Conservation (phyloP, 1,140 invertebrate species). For the Euwallacea similis region DNA sequence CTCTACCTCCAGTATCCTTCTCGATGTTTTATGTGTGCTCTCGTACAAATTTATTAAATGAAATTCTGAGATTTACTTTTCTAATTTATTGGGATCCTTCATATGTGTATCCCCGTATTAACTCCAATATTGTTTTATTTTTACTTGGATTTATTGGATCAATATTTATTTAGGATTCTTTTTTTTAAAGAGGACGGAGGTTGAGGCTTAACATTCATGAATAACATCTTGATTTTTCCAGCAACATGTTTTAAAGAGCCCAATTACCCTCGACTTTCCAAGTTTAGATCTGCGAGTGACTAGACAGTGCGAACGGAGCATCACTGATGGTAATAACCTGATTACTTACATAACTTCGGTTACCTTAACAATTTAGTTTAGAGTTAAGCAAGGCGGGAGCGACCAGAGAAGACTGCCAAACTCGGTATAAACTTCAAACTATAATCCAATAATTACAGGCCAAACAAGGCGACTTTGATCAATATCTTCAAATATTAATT, state of each 20-base stretch:
- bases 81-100: slow-evolving; percentile 12
- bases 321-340: slow-evolving; percentile 8
- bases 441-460: slow-evolving; percentile 7
- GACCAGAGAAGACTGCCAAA: not conserved
- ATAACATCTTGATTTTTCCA: too few relatives aligned
- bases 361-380: slow-evolving; percentile 15
- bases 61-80: slow-evolving; percentile 20
- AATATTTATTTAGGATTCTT: too few relatives aligned
- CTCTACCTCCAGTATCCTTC: slow-evolving; percentile 22
- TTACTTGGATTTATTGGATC: not conserved
- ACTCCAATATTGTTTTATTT: not conserved
- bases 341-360: slow-evolving; percentile 10
- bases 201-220: too few relatives aligned
- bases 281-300: too few relatives aligned
- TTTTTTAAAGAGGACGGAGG: too few relatives aligned
- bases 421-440: slow-evolving; percentile 3
- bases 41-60: slow-evolving; percentile 28
- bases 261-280: too few relatives aligned
- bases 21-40: slow-evolving; percentile 14
- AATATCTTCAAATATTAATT: not conserved
- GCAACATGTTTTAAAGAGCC: too few relatives aligned
- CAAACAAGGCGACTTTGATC: not conserved
- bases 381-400: not conserved
- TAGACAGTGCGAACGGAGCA: not conserved
- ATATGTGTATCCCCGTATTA: slow-evolving; percentile 3